A percentile compares a stretch with the other conserved stretches of the same genome.
Evolutionary conservation across 2,113 vertebrate species (phyloP).

Genomic region (Naja naja): DNA sequence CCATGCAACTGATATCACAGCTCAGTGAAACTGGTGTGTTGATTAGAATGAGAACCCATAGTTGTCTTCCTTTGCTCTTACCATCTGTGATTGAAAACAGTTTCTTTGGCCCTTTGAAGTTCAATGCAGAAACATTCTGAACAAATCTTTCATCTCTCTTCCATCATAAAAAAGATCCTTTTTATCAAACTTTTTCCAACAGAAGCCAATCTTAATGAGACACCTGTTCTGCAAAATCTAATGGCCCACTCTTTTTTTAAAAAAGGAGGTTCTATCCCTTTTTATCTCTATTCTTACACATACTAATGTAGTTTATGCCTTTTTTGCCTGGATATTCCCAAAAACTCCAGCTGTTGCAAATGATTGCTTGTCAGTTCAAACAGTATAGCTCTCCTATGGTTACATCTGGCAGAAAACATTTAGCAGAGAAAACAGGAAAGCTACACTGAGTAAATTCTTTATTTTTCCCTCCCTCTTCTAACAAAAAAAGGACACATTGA

Average conservation of each 20-base stretch:
- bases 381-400: fast-evolving
- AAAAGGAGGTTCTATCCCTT: not conserved
- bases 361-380: constrained; percentile 13
- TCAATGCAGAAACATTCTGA: constrained; percentile 39
- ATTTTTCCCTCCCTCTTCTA: constrained; percentile 4
- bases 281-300: not conserved
- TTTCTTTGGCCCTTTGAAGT: constrained; percentile 58
- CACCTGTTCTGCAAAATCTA: constrained; percentile 38
- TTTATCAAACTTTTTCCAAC: constrained; percentile 12
- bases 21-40: constrained; percentile 45
- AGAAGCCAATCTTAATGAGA: constrained; percentile 54
- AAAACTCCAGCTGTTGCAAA: constrained; percentile 24
- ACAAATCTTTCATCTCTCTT: constrained; percentile 39
- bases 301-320: fast-evolving
- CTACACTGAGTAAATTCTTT: not conserved
- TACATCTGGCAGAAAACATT: not conserved
- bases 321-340: not conserved
- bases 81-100: constrained; percentile 69
- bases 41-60: constrained; percentile 43
- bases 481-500: not conserved
- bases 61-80: constrained; percentile 47
- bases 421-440: constrained; percentile 14
- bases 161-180: fast-evolving
- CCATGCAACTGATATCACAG: constrained; percentile 16
- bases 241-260: not conserved